Percentiles rank a stretch among this genome's conserved stretches.
Conservation (phyloP, 2,888 invertebrate species). For the Tanypteryx hageni region DNA sequence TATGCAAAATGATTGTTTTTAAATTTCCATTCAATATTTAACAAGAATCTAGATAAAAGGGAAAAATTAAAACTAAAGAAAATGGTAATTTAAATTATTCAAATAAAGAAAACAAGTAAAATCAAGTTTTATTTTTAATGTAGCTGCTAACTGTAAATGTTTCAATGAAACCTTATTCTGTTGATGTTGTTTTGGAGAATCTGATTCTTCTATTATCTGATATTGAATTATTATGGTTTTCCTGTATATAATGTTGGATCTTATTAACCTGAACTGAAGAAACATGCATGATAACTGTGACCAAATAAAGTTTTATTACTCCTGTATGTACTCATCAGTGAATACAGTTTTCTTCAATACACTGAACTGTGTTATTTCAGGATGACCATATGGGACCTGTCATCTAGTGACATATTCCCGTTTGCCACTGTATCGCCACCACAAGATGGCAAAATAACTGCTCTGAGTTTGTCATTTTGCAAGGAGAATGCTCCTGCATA, state of each 20-base stretch:
- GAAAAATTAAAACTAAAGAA: too few species aligned
- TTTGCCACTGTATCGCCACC: conserved; percentile 16
- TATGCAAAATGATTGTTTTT: too few species aligned
- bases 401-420: conserved; percentile 35
- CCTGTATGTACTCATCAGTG: background rate
- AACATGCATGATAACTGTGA: background rate
- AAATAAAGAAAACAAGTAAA: too few species aligned
- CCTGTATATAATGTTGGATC: background rate
- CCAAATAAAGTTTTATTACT: background rate
- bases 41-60: too few species aligned
- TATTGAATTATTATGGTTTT: background rate
- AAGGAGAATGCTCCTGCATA: conserved; percentile 28
- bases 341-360: background rate
- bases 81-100: too few species aligned
- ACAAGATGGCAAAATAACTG: background rate
- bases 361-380: background rate
- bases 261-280: too few species aligned
- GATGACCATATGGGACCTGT: conserved; percentile 35
- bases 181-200: background rate
- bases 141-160: too few species aligned
- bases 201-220: background rate
- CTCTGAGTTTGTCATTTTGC: background rate
- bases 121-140: too few species aligned
- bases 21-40: too few species aligned
- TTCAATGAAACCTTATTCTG: too few species aligned